Evolutionary conservation across 2,113 vertebrate genomes (phyloP).

Genomic region (Ahaetulla prasina): DNA sequence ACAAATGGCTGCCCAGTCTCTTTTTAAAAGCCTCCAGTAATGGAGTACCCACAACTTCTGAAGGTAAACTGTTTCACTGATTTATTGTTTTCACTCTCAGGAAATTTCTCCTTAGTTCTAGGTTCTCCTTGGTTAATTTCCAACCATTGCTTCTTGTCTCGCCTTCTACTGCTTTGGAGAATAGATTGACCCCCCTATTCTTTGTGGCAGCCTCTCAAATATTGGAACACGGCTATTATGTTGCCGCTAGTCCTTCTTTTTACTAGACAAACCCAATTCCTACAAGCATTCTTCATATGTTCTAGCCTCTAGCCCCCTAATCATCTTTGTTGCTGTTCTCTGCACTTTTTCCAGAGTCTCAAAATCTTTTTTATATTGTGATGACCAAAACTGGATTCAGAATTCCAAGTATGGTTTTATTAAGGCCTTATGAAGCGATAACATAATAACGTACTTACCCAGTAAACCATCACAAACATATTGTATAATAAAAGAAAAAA

Average conservation of each 20-base stretch:
- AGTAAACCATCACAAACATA: background rate
- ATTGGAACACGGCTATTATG: background rate
- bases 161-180: background rate
- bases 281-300: background rate
- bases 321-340: background rate
- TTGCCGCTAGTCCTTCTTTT: background rate
- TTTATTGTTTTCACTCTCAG: no score
- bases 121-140: background rate
- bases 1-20: background rate
- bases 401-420: background rate
- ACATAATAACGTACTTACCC: background rate
- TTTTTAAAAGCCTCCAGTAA: no score
- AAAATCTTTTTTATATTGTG: background rate
- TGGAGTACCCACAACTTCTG: no score
- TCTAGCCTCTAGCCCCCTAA: background rate
- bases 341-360: background rate
- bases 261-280: background rate
- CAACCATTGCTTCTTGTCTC: background rate
- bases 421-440: background rate
- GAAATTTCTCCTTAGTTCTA: background rate
- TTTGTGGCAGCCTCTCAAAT: background rate
- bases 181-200: background rate
- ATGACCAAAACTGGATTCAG: background rate
- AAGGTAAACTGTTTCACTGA: no score
- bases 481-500: background rate